Percentiles rank a stretch among this genome's conserved stretches.
phyloP scores from a whole-genome alignment of 2,888 invertebrate genomes.

The Molanna angustata region DNA sequence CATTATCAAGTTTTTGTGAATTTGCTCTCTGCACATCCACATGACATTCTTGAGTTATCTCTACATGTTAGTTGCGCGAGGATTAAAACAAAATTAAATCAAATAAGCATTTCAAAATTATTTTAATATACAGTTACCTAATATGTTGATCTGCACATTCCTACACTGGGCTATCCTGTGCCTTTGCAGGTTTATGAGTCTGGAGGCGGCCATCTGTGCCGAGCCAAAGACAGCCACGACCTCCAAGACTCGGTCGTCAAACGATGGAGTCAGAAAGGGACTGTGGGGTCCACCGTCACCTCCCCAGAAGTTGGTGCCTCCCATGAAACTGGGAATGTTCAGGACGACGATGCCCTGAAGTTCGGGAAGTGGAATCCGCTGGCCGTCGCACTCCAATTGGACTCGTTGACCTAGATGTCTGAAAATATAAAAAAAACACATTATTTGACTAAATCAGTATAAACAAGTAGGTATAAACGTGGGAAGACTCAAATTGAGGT shows the following conservation, averaged over 20 bases:
- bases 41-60: no score
- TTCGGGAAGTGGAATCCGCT: conserved; percentile 91
- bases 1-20: no score
- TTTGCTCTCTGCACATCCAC: no score
- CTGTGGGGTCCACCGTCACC: conserved; percentile 57
- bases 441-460: no score
- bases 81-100: no score
- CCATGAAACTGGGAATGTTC: conserved; percentile 95
- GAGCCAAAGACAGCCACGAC: conserved; percentile 98
- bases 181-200: conserved; percentile 92
- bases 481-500: no score
- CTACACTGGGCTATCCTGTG: conserved; percentile 97
- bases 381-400: conserved; percentile 94
- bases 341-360: conserved; percentile 95
- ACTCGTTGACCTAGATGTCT: conserved; percentile 91
- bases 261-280: conserved; percentile 87
- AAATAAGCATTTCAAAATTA: neutral
- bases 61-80: no score
- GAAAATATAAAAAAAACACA: no score
- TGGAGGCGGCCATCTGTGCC: conserved; percentile 95
- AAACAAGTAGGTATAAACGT: no score
- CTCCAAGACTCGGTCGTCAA: conserved; percentile 94
- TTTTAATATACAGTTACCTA: conserved; percentile 54
- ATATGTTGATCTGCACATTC: conserved; percentile 92
- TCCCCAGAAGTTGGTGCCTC: conserved; percentile 99